phyloP scores from a whole-genome alignment of 1,140 invertebrate genomes.

The Trissolcus basalis region DNA sequence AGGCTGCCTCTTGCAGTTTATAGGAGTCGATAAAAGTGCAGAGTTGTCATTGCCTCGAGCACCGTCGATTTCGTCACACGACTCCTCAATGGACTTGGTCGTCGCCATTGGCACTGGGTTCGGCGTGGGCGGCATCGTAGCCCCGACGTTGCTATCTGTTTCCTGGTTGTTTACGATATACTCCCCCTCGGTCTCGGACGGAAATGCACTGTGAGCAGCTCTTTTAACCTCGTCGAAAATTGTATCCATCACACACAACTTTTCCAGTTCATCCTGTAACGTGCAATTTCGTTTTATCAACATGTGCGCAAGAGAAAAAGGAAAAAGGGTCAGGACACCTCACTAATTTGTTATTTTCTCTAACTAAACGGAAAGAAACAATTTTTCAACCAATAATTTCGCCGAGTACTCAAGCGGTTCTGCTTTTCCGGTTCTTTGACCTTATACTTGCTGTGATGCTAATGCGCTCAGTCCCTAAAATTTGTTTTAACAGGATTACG shows the following conservation, averaged over 20 bases:
- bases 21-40: slow-evolving; percentile 17
- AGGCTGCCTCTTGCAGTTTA: slow-evolving; percentile 57
- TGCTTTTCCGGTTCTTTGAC: slow-evolving; percentile 49
- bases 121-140: slow-evolving; percentile 70
- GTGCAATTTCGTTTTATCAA: neutral
- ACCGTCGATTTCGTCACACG: slow-evolving; percentile 66
- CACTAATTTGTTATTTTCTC: no score
- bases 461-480: slow-evolving; percentile 46
- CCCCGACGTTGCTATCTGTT: slow-evolving; percentile 33
- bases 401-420: neutral
- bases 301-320: neutral
- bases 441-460: slow-evolving; percentile 42
- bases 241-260: slow-evolving; percentile 72
- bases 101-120: slow-evolving; percentile 65
- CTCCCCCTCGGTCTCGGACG: slow-evolving; percentile 30
- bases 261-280: slow-evolving; percentile 72
- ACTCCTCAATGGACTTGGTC: slow-evolving; percentile 62
- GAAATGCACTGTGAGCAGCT: slow-evolving; percentile 30
- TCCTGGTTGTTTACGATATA: slow-evolving; percentile 19
- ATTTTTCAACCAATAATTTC: no score
- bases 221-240: slow-evolving; percentile 60
- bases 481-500: slow-evolving; percentile 43
- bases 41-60: slow-evolving; percentile 9
- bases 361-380: no score
- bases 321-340: no score